Percentiles rank a stretch among this genome's conserved stretches.
phyloP scores from a whole-genome alignment of 2,797 vertebrate genomes.

The Anabas testudineus region DNA sequence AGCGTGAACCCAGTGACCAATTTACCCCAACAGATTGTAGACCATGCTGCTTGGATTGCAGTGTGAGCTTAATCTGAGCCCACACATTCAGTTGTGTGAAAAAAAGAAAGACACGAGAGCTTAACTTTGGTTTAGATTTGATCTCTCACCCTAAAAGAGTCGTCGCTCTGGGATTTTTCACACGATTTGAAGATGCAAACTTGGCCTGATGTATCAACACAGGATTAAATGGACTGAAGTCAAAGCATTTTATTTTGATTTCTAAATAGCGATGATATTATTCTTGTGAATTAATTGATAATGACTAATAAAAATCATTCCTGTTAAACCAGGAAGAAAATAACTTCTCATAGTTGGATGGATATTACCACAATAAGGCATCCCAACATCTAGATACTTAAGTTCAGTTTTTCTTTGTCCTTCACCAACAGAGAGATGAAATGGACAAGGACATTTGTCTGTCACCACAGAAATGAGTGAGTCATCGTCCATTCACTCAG shows the following conservation, averaged over 20 bases:
- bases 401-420: constrained; percentile 12
- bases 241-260: neutral
- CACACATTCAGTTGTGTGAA: constrained; percentile 62
- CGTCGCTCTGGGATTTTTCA: constrained; percentile 31
- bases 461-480: constrained; percentile 76
- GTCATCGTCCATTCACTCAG: constrained; percentile 74
- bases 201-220: neutral
- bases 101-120: constrained; percentile 57
- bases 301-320: neutral
- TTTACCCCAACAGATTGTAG: constrained; percentile 74
- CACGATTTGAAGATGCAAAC: neutral
- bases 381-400: neutral
- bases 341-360: neutral
- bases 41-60: constrained; percentile 62
- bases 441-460: constrained; percentile 78
- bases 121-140: constrained; percentile 68
- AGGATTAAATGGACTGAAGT: neutral
- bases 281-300: neutral
- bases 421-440: constrained; percentile 83
- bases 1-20: constrained; percentile 61
- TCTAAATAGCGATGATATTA: neutral
- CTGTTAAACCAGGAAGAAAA: neutral
- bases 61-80: constrained; percentile 69
- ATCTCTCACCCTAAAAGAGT: constrained; percentile 52
- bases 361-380: neutral